Conservation (phyloP, 2,113 vertebrate genomes). For the Willisornis vidua region DNA sequence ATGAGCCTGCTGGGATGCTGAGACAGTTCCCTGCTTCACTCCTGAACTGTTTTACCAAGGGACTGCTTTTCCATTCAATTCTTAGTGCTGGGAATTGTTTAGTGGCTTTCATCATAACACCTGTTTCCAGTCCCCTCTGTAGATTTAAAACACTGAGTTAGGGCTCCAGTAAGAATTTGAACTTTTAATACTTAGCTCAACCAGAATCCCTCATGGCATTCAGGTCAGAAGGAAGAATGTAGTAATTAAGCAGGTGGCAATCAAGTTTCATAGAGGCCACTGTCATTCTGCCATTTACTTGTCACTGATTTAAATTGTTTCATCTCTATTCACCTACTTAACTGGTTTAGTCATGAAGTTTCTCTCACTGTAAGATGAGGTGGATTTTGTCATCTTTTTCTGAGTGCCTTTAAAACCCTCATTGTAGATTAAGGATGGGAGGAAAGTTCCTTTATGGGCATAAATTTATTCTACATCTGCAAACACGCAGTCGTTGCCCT, state of each 20-base stretch:
- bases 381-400: neutral
- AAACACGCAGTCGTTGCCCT: neutral
- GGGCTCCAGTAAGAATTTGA: neutral
- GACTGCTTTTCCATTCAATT: neutral
- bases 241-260: neutral
- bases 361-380: neutral
- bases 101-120: accelerated
- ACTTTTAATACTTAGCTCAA: neutral
- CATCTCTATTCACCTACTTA: neutral
- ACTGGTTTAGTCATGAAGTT: neutral
- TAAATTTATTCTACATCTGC: neutral
- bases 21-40: neutral
- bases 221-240: neutral
- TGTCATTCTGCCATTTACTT: neutral
- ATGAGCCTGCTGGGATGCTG: neutral
- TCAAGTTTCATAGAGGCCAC: neutral
- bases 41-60: neutral
- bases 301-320: neutral
- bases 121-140: neutral
- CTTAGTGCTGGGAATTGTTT: neutral
- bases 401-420: neutral
- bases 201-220: accelerated
- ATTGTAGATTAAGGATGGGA: neutral
- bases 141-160: neutral
- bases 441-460: neutral